Base-by-base conservation (phyloP, 2,797 vertebrate genomes). In the Enteromius mattozi region DNA sequence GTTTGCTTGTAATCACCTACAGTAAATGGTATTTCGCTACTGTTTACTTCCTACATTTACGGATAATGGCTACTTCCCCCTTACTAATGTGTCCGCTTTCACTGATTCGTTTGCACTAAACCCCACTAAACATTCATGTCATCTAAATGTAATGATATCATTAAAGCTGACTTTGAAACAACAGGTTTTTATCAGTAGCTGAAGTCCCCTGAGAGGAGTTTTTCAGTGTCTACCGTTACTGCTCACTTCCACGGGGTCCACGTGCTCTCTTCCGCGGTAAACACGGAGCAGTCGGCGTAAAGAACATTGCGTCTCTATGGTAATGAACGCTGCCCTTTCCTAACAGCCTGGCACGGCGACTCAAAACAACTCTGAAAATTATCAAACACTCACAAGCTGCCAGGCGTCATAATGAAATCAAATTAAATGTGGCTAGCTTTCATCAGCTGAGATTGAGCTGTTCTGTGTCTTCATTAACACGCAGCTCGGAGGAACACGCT, bases 221-320 rank as follows among this genome's bases (percentile, higher is more conserved):
- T 49, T 6, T 7, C 24, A 3, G 1, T 76, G 68, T 76, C 78
- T 42, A 78, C 51, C 54, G 54, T 74, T 51, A 49, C 65, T 35
- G 6, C 13, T 40, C 17, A 5, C 66, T 61, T 35, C 27, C 10
- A 33, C 63, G 13, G 33, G 24, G 40, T 37, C 12, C 63, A 66
- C 12, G 42, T 66, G 80, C 30, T 27, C 61, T 49, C 81, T 77
- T 78, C 24, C 47, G 61, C n/a, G 78, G 85, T 83, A 75, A 87
- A 86, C 84, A 86, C 56, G 61, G 35, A 37, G 59, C 69, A 47
- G 63, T 19, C n/a, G 59, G 21, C 12, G 56, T 75, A 42, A 76
- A 84, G 86, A 84, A 88, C 87, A 90, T 87, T 82, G 84, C 27
- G 82, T 88, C 68, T 65, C 84, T 78, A 14, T 83, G 79, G 84